phyloP scores from a whole-genome alignment of 2,113 vertebrate species.

The Ceyx melanurus region DNA sequence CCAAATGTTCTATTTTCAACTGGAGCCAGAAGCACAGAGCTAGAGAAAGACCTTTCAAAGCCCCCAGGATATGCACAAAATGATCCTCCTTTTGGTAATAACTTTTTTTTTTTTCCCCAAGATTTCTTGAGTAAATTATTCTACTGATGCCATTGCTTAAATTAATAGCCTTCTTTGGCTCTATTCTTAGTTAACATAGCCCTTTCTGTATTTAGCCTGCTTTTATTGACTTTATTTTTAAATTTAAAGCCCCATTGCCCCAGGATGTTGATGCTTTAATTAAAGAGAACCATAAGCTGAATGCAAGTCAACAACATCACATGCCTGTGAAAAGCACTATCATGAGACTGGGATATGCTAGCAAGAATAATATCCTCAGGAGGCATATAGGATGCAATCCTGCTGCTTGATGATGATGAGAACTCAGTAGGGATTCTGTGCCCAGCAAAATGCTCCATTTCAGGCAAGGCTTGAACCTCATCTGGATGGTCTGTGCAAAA shows the following conservation, averaged over 20 bases:
- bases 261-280: background rate
- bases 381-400: background rate
- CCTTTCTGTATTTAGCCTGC: background rate
- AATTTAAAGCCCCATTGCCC: background rate
- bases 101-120: background rate
- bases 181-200: background rate
- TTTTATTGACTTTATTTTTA: background rate
- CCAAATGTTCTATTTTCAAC: background rate
- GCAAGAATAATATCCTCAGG: background rate
- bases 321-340: background rate
- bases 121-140: background rate
- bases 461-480: background rate
- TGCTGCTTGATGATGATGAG: conserved; percentile 27
- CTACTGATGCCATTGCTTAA: background rate
- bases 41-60: background rate
- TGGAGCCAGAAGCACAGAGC: background rate
- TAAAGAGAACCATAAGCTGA: background rate
- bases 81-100: background rate
- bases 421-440: background rate
- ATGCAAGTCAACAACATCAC: background rate
- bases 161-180: background rate
- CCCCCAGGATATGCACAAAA: background rate
- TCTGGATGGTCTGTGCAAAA: background rate
- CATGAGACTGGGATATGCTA: background rate
- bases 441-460: background rate